Conservation (phyloP, 92 coral and sea anemone species). For the Epizoanthus scotinus region DNA sequence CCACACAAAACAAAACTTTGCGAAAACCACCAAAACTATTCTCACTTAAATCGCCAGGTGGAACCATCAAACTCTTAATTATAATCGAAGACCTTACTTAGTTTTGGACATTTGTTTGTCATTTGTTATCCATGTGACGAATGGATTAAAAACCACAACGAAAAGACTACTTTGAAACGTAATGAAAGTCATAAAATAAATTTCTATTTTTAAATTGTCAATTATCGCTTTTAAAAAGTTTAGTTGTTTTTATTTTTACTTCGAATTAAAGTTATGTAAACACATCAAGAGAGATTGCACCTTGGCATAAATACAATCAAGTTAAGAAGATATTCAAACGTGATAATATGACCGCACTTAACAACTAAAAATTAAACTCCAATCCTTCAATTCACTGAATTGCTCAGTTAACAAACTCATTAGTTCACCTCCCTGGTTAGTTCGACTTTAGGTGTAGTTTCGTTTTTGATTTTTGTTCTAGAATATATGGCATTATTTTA, state of each 20-base stretch:
- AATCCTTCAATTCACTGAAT: constrained; percentile 1
- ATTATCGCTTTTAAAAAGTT: constrained; percentile 25
- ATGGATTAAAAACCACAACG: background rate
- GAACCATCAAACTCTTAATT: background rate
- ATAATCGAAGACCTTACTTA: background rate
- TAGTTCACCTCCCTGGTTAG: no score
- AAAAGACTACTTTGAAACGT: background rate
- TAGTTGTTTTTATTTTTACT: constrained; percentile 30
- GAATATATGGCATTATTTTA: no score
- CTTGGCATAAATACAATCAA: constrained; percentile 12
- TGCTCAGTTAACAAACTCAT: background rate
- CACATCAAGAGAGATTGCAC: constrained; percentile 12
- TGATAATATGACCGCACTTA: background rate
- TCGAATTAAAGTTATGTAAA: constrained; percentile 27
- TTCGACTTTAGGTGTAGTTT: background rate
- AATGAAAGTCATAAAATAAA: background rate
- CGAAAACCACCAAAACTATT: constrained; percentile 1
- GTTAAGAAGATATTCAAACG: background rate
- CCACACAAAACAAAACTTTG: background rate
- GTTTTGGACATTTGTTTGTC: background rate
- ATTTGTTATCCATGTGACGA: background rate
- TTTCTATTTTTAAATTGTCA: background rate
- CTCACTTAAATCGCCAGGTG: background rate
- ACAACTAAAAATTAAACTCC: background rate
- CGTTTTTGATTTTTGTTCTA: background rate